phyloP scores from a whole-genome alignment of 2,797 vertebrate species.

The Odontamblyopus lacepedii region DNA sequence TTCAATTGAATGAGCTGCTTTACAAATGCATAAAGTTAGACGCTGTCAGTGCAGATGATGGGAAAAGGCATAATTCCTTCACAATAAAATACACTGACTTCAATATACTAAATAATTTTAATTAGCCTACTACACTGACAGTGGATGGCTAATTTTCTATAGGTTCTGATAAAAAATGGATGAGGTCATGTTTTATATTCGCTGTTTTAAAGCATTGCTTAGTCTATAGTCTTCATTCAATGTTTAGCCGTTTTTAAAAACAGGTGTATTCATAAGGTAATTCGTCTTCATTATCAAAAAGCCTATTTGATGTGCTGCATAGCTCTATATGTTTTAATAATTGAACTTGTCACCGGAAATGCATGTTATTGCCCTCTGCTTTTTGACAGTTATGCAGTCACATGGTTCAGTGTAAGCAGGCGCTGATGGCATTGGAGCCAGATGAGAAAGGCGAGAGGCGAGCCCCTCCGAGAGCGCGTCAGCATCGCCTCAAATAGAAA shows the following conservation, averaged over 20 bases:
- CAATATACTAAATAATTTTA: neutral
- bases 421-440: constrained; percentile 65
- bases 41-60: neutral
- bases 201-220: neutral
- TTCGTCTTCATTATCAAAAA: neutral
- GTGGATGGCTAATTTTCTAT: neutral
- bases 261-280: neutral
- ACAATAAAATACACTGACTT: constrained; percentile 35
- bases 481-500: constrained; percentile 72
- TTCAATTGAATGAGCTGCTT: constrained; percentile 53
- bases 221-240: neutral
- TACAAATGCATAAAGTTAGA: constrained; percentile 34
- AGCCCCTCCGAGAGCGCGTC: constrained; percentile 71
- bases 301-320: neutral
- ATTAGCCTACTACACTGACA: neutral
- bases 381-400: constrained; percentile 53
- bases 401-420: constrained; percentile 66
- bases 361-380: accelerated
- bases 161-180: neutral
- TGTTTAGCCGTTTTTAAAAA: neutral
- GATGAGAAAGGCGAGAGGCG: constrained; percentile 71
- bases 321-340: neutral
- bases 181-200: neutral
- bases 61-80: constrained; percentile 17
- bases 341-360: constrained; percentile 35